Percentiles rank a stretch among this genome's conserved stretches.
Conservation (phyloP, 2,113 vertebrate genomes). For the Platysternon megacephalum region DNA sequence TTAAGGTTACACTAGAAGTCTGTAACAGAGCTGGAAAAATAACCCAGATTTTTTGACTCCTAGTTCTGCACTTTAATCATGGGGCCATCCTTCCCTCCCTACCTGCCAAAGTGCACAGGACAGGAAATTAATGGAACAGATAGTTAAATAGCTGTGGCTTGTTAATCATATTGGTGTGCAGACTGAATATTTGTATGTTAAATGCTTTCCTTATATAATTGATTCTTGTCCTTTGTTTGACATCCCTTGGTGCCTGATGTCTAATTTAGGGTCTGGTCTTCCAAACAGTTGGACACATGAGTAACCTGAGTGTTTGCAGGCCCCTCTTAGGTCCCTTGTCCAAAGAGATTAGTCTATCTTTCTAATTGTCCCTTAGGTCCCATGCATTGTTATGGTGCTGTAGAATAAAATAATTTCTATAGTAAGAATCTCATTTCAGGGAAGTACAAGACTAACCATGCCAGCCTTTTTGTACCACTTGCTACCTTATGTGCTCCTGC, state of each 20-base stretch:
- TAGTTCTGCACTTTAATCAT: background rate
- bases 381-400: background rate
- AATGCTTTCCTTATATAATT: background rate
- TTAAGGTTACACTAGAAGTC: background rate
- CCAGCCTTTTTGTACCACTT: background rate
- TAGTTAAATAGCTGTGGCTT: background rate
- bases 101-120: background rate
- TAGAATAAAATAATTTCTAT: background rate
- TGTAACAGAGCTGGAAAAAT: background rate
- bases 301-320: background rate
- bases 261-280: background rate
- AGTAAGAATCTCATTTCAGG: background rate
- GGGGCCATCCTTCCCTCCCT: background rate
- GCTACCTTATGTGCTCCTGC: too few relatives aligned
- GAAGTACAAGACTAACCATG: background rate
- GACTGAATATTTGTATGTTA: background rate
- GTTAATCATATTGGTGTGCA: background rate
- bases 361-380: background rate
- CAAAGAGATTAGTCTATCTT: background rate
- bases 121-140: background rate
- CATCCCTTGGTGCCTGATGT: background rate
- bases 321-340: background rate
- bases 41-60: background rate
- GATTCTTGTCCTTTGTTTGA: background rate
- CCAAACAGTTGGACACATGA: background rate